phyloP scores from a whole-genome alignment of 1,140 invertebrate genomes.

The Meloidogyne exigua region DNA sequence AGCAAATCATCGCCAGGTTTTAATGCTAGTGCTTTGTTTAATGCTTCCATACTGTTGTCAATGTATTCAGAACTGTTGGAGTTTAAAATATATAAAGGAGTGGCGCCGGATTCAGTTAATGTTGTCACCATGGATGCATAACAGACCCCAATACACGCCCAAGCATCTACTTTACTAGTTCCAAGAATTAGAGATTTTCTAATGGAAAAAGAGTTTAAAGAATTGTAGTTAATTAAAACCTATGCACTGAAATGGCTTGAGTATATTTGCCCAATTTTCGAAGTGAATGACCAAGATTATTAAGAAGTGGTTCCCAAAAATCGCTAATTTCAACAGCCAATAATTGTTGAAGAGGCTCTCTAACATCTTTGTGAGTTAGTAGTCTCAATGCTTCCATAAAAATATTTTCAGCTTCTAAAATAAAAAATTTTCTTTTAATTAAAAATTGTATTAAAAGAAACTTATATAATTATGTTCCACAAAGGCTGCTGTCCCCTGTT shows the following conservation, averaged over 20 bases:
- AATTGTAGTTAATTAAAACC: constrained; percentile 18
- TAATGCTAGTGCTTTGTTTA: constrained; percentile 44
- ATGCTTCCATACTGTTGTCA: constrained; percentile 38
- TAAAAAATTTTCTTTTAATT: constrained; percentile 3
- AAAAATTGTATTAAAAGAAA: constrained; percentile 26
- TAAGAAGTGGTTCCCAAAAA: constrained; percentile 53
- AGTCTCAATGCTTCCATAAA: constrained; percentile 9
- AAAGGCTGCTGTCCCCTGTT: constrained; percentile 46
- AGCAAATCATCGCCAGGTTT: constrained; percentile 42
- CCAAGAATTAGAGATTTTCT: constrained; percentile 39
- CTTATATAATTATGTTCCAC: constrained; percentile 39
- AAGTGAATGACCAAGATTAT: constrained; percentile 50
- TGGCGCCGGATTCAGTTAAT: not conserved
- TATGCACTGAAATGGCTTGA: constrained; percentile 47
- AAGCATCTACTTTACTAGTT: constrained; percentile 38
- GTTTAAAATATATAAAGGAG: not conserved
- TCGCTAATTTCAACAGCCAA: constrained; percentile 29
- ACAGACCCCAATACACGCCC: constrained; percentile 43
- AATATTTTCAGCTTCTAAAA: constrained; percentile 42
- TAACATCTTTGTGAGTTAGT: not conserved
- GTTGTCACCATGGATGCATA: constrained; percentile 36
- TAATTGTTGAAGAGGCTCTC: not conserved
- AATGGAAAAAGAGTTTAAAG: not conserved
- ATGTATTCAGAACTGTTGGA: not conserved
- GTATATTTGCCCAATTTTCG: constrained; percentile 44